These are phyloP conservation scores for Struthio camelus DNA, from an alignment of 2,113 vertebrate genomes.

Conservation along the genomic window DNA sequence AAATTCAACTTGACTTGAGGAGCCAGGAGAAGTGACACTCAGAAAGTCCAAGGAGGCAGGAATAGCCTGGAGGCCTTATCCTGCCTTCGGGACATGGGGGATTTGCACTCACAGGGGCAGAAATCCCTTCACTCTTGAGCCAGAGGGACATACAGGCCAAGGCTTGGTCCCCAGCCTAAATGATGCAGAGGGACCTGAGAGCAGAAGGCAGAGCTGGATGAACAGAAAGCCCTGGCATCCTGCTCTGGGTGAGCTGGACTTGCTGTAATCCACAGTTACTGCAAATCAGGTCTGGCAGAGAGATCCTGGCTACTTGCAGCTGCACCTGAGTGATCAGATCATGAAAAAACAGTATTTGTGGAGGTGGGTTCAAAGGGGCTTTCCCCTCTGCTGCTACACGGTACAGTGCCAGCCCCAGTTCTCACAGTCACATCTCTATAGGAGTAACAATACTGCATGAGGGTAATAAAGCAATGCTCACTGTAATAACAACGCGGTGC, in stretches of 20 bases:
- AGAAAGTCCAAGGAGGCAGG: background rate
- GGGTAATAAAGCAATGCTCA: background rate
- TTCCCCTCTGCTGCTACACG: background rate
- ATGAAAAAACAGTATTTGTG: background rate
- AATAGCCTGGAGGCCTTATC: background rate
- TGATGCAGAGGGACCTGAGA: background rate
- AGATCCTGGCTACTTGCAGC: fast-evolving
- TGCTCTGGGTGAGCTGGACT: fast-evolving
- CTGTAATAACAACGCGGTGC: background rate
- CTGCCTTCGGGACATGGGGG: background rate
- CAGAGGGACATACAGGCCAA: background rate
- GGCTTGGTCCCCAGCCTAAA: background rate
- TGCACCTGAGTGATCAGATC: background rate
- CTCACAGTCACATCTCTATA: background rate
- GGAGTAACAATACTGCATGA: background rate
- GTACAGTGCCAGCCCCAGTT: fast-evolving
- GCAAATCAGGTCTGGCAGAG: background rate
- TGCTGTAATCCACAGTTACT: background rate
- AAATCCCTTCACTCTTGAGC: background rate
- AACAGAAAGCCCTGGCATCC: background rate
- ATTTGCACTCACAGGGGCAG: background rate
- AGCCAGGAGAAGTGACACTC: background rate
- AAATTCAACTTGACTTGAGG: background rate
- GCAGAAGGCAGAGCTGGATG: background rate
- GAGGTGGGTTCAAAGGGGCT: background rate